These are phyloP conservation scores for Merodon equestris DNA, from an alignment of 2,888 invertebrate species.

Conservation along the genomic window DNA sequence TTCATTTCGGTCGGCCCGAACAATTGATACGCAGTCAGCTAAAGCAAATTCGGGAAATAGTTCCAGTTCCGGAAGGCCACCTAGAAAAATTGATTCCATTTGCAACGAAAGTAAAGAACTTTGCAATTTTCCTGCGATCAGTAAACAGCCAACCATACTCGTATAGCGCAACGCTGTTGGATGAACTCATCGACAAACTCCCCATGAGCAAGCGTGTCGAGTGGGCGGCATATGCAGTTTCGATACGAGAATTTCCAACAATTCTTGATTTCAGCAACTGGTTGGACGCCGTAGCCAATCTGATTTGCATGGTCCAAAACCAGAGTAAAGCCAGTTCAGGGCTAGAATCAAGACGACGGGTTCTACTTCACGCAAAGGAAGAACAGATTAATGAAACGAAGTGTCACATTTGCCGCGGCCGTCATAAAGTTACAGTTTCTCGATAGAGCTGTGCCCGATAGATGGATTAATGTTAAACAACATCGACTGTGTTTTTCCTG, in stretches of 20 bases:
- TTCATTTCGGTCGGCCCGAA: conserved; percentile 60
- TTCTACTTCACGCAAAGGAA: background rate
- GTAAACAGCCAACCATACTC: conserved; percentile 25
- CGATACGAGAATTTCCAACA: conserved; percentile 18
- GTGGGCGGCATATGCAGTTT: conserved; percentile 19
- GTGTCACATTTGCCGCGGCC: conserved; percentile 23
- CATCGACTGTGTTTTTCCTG: conserved; percentile 10
- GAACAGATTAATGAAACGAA: background rate
- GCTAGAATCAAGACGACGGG: background rate
- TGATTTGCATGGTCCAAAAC: conserved; percentile 11
- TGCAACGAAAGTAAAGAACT: conserved; percentile 41
- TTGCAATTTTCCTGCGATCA: conserved; percentile 24
- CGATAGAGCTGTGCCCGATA: background rate
- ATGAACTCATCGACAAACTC: conserved; percentile 33
- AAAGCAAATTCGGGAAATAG: conserved; percentile 38
- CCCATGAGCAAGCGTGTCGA: conserved; percentile 35
- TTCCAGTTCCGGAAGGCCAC: conserved; percentile 12
- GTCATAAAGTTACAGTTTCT: conserved; percentile 22
- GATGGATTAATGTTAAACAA: conserved; percentile 10
- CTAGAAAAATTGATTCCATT: conserved; percentile 50
- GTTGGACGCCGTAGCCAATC: conserved; percentile 13
- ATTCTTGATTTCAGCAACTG: conserved; percentile 23
- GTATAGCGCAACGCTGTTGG: conserved; percentile 22
- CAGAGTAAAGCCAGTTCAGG: background rate
- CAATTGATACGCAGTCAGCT: conserved; percentile 45